Percentiles rank a stretch among this genome's conserved stretches.
Conservation (phyloP, 2,113 vertebrate species). For the Sprattus sprattus region DNA sequence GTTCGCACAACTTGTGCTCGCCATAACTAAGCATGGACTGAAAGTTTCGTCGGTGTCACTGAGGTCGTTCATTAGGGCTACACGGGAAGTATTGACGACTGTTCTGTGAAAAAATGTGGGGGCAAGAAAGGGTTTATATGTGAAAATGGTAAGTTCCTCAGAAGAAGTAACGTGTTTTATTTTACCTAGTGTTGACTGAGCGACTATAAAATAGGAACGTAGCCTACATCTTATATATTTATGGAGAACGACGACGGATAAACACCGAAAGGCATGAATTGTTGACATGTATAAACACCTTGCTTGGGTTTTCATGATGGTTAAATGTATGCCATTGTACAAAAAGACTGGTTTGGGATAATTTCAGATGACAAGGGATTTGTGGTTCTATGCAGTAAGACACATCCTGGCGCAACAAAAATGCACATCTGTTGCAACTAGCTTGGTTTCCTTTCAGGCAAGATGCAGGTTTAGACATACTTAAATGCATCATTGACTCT, state of each 20-base stretch:
- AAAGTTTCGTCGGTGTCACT: slow-evolving; percentile 2
- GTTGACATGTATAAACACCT: neutral
- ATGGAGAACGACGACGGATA: neutral
- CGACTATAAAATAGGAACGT: neutral
- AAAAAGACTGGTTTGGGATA: neutral
- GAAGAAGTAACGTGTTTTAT: neutral
- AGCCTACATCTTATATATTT: neutral
- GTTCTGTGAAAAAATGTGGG: neutral
- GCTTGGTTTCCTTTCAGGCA: neutral
- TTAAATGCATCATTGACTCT: neutral
- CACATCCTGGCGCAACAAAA: neutral
- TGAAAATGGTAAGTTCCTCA: slow-evolving; percentile 7
- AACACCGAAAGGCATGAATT: neutral
- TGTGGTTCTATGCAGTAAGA: neutral
- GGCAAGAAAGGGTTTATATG: neutral
- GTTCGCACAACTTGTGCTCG: neutral
- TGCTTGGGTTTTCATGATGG: neutral
- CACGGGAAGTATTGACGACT: neutral
- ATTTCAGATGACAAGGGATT: neutral
- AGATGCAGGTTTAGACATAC: neutral
- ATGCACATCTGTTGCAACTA: neutral
- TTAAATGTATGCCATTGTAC: neutral
- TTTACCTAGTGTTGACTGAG: neutral
- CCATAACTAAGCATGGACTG: neutral
- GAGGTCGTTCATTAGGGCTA: neutral